Evolutionary conservation across 2,888 invertebrate genomes (phyloP), one percentile per base, ranked within the genome.

Genomic region (Eupithecia tripunctaria): DNA sequence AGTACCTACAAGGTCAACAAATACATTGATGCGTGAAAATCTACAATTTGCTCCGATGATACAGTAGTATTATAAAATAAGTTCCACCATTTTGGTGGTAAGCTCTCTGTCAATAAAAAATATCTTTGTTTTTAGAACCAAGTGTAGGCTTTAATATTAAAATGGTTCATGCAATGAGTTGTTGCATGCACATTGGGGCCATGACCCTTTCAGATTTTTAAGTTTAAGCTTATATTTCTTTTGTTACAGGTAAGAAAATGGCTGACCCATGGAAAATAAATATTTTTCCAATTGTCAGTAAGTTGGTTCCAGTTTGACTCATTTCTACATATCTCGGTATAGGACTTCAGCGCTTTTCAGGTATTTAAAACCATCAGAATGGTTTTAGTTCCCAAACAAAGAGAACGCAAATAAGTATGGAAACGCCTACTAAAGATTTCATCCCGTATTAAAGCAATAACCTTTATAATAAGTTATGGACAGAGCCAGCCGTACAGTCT

Each of bases 181-280:
- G n/a, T n/a, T n/a, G n/a, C n/a, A n/a, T n/a, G n/a, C n/a, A n/a
- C 43, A 18, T 43, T n/a, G 18, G n/a, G 7, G 18, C 7, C n/a
- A 1, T 43, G n/a, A n/a, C 4, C 43, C n/a, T 43, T 43, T 43
- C n/a, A n/a, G 47, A 47, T 21, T 18, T n/a, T 4, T 8, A 14
- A 14, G 56, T 25, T 56, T 56, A 25, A 56, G 1, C 2, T 12
- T 5, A 25, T 14, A 25, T 63, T 63, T 68, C 69, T 72, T 72
- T 78, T 79, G 72, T 79, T 79, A 1, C 80, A 80, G 80, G 80
- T 80, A 80, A 77, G 2, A 2, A 21, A 12, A 59, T 56, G 14
- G 21, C 25, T 25, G 56, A 56, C 4, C 25, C 10, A 25, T 56
- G 25, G 51, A n/a, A 56, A 56, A 25, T 25, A 56, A 25, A 51